Conservation (phyloP, 2,888 invertebrate species). For the Drosophila hamatofila region DNA sequence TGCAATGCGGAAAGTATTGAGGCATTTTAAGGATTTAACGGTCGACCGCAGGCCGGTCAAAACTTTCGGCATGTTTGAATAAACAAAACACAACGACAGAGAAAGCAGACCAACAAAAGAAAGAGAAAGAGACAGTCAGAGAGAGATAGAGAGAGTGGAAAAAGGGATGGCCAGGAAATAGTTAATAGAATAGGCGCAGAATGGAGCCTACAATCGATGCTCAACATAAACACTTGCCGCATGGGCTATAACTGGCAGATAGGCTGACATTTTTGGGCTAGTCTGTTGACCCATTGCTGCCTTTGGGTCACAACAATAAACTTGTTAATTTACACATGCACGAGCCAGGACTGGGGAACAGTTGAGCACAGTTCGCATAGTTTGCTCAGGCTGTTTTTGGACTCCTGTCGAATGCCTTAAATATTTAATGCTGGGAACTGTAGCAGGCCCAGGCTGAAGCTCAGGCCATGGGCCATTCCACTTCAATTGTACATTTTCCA, state of each 20-base stretch:
- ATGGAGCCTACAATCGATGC: slow-evolving; percentile 41
- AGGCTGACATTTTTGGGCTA: slow-evolving; percentile 19
- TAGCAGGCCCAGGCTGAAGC: slow-evolving; percentile 48
- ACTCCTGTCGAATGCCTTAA: slow-evolving; percentile 43
- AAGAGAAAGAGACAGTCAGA: neutral
- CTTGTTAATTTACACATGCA: slow-evolving; percentile 73
- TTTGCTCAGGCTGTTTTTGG: slow-evolving; percentile 18
- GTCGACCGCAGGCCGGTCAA: slow-evolving; percentile 55
- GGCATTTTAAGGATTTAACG: slow-evolving; percentile 74
- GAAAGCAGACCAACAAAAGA: neutral
- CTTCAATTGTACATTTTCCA: slow-evolving; percentile 9
- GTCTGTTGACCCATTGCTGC: slow-evolving; percentile 51
- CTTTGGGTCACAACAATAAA: slow-evolving; percentile 61
- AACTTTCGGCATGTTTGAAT: slow-evolving; percentile 65
- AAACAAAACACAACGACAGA: slow-evolving; percentile 57
- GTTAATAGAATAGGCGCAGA: slow-evolving; percentile 1
- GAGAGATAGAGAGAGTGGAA: neutral
- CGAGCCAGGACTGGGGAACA: no score
- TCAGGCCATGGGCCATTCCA: slow-evolving; percentile 10
- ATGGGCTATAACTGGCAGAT: neutral
- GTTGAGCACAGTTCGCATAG: slow-evolving; percentile 20
- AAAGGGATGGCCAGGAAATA: slow-evolving; percentile 20
- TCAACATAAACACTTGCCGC: slow-evolving; percentile 34
- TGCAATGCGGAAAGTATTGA: slow-evolving; percentile 61
- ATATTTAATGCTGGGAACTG: slow-evolving; percentile 75